Evolutionary conservation across 2,888 invertebrate genomes (phyloP), one percentile per base, ranked within the genome.

Genomic region (Epiperipatus broadwayi): DNA sequence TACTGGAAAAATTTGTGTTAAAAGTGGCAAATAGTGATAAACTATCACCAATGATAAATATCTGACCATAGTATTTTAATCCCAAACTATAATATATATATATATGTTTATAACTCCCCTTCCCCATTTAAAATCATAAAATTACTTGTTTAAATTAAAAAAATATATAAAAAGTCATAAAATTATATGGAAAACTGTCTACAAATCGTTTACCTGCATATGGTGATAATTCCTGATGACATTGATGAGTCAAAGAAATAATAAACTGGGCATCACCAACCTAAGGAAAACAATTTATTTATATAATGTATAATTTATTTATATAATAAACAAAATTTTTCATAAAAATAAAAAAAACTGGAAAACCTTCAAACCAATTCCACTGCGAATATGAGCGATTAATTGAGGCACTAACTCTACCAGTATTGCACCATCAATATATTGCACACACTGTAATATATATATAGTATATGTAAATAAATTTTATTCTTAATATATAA

Each of bases 391-490:
- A 39, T 87, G 63, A 44, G 89, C 87, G 18, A 54, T 49, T 19
- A 64, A 46, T 50, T 74, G 73, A 0, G 84, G 83, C 7, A 83
- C 69, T 59, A 84, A 70, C 49, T 77, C 75, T 47, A 76, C 75
- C 53, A 87, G 64, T 20, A 74, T 74, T 7, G 71, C 66, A 32
- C 70, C 73, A 57, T 81, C 79, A 20, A 85, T 70, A 56, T 74
- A 78, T 48, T 69, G 70, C 21, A 73, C 64, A 48, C 73, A 72
- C 67, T 71, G 52, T 2, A 53, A 48, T 43, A 40, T 35, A 41
- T 15, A 42, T 33, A 39, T 12, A 28, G 20, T 35, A 18, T 2
- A 19, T 18, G 3, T 12, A 34, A 33, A 21, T 34, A 19, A 21
- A 10, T n/a, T n/a, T n/a, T n/a, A n/a, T n/a, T n/a, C n/a, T n/a